Evolutionary conservation across 92 coral and sea anemone species (phyloP), one percentile per base, ranked within the genome.

Genomic region (Parazoanthus swiftii): DNA sequence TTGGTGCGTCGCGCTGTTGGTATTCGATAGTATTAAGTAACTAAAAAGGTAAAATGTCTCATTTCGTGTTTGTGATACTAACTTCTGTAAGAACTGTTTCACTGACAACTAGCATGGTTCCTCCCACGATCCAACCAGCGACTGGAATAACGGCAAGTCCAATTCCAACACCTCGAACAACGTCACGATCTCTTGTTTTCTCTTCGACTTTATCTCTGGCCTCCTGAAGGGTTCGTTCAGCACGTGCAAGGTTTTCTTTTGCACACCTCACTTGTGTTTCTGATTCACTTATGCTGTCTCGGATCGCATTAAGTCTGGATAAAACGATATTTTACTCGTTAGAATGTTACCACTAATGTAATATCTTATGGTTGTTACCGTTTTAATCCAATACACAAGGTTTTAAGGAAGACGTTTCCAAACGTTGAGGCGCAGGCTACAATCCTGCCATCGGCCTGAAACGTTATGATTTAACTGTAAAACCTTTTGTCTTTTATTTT

Each of bases 81-180:
- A 77, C 81, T 26, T 77, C 81, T 26, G 10, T 48, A 26, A 77
- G 59, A 20, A 0, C 81, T 26, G 81, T 77, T n/a, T 39, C 54
- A 16, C 81, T 48, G 33, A 77, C 16, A 42, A 25, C 59, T 42
- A 77, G 8, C 81, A 77, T 77, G 81, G 54, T 13, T 48, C 54
- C 81, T 77, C 81, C 81, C 11, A n/a, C 81, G 33, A 77, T 0
- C 81, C 81, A 77, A 77, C 81, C 81, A 77, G 54, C 81, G 18
- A 77, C 58, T 48, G 81, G 81, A 77, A 77, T 77, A 1, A 39
- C 0, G 26, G 18, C 26, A 37, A 77, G n/a, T 36, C 81, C 81
- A 39, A 48, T 15, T 10, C 58, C 81, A 10, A 77, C 42, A 4
- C 21, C 81, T 21, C 25, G 50, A 77, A 36, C 51, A 21, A 10